phyloP scores from a whole-genome alignment of 2,113 vertebrate genomes.

The Canis aureus region DNA sequence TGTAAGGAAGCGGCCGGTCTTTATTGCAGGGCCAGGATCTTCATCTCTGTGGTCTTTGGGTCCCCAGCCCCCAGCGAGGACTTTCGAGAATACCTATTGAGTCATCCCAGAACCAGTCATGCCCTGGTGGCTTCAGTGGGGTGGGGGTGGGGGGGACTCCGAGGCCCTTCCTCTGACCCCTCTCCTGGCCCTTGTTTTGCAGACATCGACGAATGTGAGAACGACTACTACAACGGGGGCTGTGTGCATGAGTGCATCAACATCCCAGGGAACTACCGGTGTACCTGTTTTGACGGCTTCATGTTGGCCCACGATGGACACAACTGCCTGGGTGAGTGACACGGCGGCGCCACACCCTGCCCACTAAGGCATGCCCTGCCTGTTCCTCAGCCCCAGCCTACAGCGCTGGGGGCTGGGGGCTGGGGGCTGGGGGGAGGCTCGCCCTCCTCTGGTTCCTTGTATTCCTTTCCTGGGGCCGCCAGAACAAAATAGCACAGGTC shows the following conservation, averaged over 20 bases:
- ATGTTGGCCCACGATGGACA: conserved; percentile 97
- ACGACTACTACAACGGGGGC: conserved; percentile 97
- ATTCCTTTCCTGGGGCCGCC: background rate
- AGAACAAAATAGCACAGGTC: background rate
- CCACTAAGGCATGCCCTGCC: background rate
- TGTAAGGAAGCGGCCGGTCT: background rate
- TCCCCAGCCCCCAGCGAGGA: background rate
- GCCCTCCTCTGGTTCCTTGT: background rate
- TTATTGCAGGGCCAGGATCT: background rate
- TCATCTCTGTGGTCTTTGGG: background rate
- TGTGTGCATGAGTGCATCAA: conserved; percentile 99
- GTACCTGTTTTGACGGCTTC: conserved; percentile 98
- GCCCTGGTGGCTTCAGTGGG: background rate
- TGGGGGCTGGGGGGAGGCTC: too few relatives aligned
- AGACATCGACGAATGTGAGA: conserved; percentile 99
- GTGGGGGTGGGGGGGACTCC: background rate
- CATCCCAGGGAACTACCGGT: conserved; percentile 98
- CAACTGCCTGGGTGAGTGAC: conserved; percentile 95
- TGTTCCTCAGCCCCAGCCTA: background rate
- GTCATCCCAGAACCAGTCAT: background rate
- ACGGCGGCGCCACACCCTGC: accelerated
- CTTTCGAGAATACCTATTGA: background rate
- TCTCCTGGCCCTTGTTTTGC: conserved; percentile 62
- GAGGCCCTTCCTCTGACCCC: conserved; percentile 2
- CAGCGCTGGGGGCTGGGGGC: accelerated